Base-by-base conservation (phyloP, 2,113 vertebrate species). In the Trochalopteron elliotii region DNA sequence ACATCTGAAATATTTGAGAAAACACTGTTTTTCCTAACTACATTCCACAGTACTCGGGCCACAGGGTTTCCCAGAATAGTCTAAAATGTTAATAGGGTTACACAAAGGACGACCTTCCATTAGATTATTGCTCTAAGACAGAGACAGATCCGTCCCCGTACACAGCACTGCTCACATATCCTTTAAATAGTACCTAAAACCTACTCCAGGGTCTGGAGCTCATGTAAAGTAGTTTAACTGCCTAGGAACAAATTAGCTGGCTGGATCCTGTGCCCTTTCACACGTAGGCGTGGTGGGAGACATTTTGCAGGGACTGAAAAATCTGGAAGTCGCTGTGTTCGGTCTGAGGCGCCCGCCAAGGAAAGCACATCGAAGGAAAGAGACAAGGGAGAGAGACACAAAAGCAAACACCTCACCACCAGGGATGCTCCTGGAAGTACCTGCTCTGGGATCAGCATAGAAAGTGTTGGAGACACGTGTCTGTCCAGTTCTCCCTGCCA, bases 1-100 rank as follows among this genome's bases (percentile, higher is more conserved):
- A 95, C 89, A 57, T 94, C 69, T 91, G 89, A 97, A 97, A 94
- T 95, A 94, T 87, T 85, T 94, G 83, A 94, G 92, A 95, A 97
- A 97, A 96, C 95, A 84, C 90, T 93, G 49, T 77, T 96, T 96
- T 96, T 95, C 96, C 95, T 89, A 79, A 70, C 86, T 93, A 47
- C 89, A 95, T 95, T 94, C 83, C 95, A 83, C 72, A 96, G 78
- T 89, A 91, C 59, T 87, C n/a, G 67, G 80, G 53, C 89, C 78
- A 94, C 5, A 10, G 78, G 89, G 59, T 91, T 97, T 96, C 94
- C 92, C 96, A 95, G 94, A 96, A 94, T 21, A 95, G 79, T 81
- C 64, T 87, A 71, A 94, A 95, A 92, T 7, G 18, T 92, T 89
- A 93, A 83, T 47, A 88, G 85, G 93, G 90, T 90, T 94, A 83